phyloP scores from a whole-genome alignment of 2,113 vertebrate genomes.

The Antechinus stuartii region DNA sequence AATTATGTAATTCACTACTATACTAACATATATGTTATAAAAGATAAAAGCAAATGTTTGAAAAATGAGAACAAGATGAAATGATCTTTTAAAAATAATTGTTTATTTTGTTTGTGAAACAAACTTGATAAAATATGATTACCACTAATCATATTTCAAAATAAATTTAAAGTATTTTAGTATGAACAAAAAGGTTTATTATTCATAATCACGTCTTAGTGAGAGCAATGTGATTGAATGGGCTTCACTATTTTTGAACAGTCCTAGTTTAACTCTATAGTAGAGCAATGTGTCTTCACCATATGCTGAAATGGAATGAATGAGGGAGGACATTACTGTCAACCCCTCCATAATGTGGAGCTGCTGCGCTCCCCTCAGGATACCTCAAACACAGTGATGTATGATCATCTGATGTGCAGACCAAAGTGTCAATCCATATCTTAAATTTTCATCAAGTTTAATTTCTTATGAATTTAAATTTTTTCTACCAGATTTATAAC shows the following conservation, averaged over 20 bases:
- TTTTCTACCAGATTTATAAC: neutral
- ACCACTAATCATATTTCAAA: neutral
- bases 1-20: neutral
- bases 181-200: neutral
- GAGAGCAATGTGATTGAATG: neutral
- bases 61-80: neutral
- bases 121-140: neutral
- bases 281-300: neutral
- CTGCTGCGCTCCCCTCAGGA: neutral
- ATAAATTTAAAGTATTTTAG: neutral
- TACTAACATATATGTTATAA: neutral
- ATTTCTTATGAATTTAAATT: neutral
- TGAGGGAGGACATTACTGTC: neutral
- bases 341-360: neutral
- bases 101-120: neutral
- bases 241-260: neutral
- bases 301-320: neutral
- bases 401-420: neutral
- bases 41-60: neutral
- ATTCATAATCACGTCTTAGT: neutral
- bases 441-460: neutral
- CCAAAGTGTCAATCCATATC: neutral
- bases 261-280: neutral
- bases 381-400: neutral
- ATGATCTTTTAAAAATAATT: neutral